phyloP scores from a whole-genome alignment of 2,113 vertebrate species.

The Percina caprodes region DNA sequence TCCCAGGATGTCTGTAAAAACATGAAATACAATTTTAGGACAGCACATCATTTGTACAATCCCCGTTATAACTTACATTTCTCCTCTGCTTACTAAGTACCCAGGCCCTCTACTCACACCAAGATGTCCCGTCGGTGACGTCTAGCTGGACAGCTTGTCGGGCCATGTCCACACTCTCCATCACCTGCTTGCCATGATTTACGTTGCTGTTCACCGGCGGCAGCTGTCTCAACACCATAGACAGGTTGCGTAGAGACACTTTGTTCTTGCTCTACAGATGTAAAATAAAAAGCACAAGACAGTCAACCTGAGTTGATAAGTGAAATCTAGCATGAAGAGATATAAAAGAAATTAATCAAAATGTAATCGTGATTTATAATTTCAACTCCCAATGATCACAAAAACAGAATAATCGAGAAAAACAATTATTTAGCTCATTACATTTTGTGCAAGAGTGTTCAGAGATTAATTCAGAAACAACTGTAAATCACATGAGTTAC shows the following conservation, averaged over 20 bases:
- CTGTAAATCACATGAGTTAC: background rate
- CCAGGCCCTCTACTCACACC: slow-evolving; percentile 87
- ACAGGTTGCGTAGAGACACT: slow-evolving; percentile 90
- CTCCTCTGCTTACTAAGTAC: background rate
- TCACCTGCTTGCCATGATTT: slow-evolving; percentile 82
- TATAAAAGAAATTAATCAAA: background rate
- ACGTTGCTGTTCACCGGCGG: slow-evolving; percentile 71
- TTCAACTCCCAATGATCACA: too few relatives aligned
- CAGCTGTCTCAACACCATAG: slow-evolving; percentile 92
- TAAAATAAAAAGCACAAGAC: background rate
- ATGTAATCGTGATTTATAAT: too few relatives aligned
- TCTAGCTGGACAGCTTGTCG: slow-evolving; percentile 91
- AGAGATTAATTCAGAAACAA: background rate
- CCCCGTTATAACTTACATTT: background rate
- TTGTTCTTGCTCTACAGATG: slow-evolving; percentile 89
- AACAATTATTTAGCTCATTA: too few relatives aligned
- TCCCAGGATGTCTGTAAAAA: slow-evolving; percentile 88
- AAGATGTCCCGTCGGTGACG: slow-evolving; percentile 89
- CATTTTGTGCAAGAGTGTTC: too few relatives aligned
- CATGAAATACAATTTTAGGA: background rate
- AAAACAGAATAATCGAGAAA: too few relatives aligned
- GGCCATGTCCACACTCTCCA: slow-evolving; percentile 90
- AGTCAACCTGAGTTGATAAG: background rate
- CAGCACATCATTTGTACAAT: too few relatives aligned
- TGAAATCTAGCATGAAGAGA: rapidly evolving